These are phyloP conservation scores for Notarius quadriscutis DNA, from an alignment of 2,113 vertebrate genomes.

Conservation along the genomic window DNA sequence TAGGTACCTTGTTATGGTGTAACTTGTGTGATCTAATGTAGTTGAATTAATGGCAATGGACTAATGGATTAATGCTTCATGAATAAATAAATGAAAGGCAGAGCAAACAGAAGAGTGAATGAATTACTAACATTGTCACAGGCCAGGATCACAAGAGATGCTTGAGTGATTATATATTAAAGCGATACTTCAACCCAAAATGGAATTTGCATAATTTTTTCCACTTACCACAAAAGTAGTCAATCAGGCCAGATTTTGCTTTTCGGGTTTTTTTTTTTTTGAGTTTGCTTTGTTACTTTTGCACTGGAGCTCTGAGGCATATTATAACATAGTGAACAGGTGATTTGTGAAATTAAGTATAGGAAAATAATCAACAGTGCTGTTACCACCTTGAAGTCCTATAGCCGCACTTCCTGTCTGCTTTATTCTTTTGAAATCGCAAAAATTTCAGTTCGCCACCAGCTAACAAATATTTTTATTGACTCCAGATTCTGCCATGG, in stretches of 20 bases:
- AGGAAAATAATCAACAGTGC: background rate
- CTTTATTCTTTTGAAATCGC: background rate
- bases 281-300: background rate
- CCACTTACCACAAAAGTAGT: slow-evolving; percentile 9
- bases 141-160: slow-evolving; percentile 27
- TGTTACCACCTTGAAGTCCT: background rate
- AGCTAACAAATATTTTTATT: background rate
- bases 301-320: background rate
- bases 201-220: slow-evolving; percentile 33
- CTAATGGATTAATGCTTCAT: slow-evolving; percentile 22
- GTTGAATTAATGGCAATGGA: background rate
- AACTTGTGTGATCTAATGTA: background rate
- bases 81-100: slow-evolving; percentile 16
- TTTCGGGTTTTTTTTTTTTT: background rate
- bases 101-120: slow-evolving; percentile 24
- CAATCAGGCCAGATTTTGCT: background rate
- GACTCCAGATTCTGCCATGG: no score
- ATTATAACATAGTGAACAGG: no score
- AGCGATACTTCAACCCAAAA: slow-evolving; percentile 20
- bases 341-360: background rate
- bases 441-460: background rate
- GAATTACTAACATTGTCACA: slow-evolving; percentile 22
- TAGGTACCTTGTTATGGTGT: background rate
- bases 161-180: slow-evolving; percentile 20
- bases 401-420: background rate